Percentiles rank a stretch among this genome's conserved stretches.
Evolutionary conservation across 2,888 invertebrate genomes (phyloP).

Genomic region (Hirudinaria manillensis): DNA sequence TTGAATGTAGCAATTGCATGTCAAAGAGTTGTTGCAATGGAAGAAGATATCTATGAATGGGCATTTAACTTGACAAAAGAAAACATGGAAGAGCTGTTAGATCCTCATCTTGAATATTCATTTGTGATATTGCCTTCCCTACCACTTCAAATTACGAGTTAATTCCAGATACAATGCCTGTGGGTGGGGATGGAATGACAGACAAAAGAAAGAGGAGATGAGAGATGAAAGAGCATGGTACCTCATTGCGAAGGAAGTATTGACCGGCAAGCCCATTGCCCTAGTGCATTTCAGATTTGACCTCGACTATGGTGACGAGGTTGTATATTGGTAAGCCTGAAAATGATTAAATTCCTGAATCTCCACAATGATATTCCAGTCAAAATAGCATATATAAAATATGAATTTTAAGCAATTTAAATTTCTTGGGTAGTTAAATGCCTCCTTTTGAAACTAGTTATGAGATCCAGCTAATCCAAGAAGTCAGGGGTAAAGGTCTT

Average conservation of each 20-base stretch:
- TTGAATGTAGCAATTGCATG: constrained; percentile 62
- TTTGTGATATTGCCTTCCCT: background rate
- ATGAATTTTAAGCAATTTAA: background rate
- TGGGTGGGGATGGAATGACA: constrained; percentile 74
- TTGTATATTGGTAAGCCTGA: constrained; percentile 67
- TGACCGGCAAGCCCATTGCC: constrained; percentile 59
- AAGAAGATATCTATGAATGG: constrained; percentile 63
- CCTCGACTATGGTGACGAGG: constrained; percentile 69
- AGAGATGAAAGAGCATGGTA: constrained; percentile 69
- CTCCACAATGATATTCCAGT: too few species aligned
- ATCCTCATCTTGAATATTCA: constrained; percentile 33
- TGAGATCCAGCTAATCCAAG: constrained; percentile 74
- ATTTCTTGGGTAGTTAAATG: background rate
- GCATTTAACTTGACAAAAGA: constrained; percentile 65
- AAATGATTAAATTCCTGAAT: background rate
- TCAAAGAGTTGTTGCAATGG: constrained; percentile 59
- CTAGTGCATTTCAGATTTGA: constrained; percentile 79
- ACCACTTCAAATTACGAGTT: background rate
- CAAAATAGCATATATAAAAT: too few species aligned
- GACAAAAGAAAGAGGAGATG: constrained; percentile 69
- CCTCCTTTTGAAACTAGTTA: constrained; percentile 61
- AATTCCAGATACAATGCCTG: constrained; percentile 62
- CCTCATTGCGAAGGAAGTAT: constrained; percentile 58
- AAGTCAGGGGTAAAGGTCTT: constrained; percentile 69
- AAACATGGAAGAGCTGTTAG: constrained; percentile 60